Conservation (phyloP, 2,888 invertebrate species). For the Aphodius sticticus region DNA sequence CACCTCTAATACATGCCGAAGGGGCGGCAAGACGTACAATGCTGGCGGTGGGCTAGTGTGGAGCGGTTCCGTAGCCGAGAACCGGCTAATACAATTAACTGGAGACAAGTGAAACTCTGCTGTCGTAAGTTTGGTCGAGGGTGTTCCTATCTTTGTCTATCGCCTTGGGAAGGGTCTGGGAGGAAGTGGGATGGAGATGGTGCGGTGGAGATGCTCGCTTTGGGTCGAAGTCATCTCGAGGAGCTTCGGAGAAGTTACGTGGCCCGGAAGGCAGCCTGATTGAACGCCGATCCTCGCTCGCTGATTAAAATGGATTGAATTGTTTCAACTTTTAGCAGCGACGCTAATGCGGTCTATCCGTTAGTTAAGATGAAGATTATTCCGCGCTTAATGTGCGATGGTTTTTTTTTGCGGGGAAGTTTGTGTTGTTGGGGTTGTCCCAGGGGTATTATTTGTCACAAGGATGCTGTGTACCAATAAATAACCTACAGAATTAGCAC, state of each 20-base stretch:
- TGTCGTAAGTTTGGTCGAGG: conserved; percentile 58
- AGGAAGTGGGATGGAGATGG: conserved; percentile 32
- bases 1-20: conserved; percentile 31
- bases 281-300: conserved; percentile 58
- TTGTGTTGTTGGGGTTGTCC: too few relatives aligned
- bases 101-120: conserved; percentile 63
- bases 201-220: conserved; percentile 40
- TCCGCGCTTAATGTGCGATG: background rate
- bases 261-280: conserved; percentile 35
- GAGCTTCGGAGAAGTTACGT: background rate
- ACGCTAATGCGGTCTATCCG: background rate
- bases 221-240: background rate
- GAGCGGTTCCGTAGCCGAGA: conserved; percentile 49
- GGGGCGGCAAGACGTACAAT: conserved; percentile 21
- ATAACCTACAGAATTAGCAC: too few relatives aligned
- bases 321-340: conserved; percentile 54
- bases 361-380: background rate
- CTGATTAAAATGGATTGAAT: conserved; percentile 63
- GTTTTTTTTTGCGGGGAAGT: background rate
- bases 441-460: too few relatives aligned
- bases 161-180: conserved; percentile 25
- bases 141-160: conserved; percentile 14
- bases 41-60: conserved; percentile 44
- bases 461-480: too few relatives aligned
- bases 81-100: conserved; percentile 63